These are phyloP conservation scores for Mirounga angustirostris DNA, from an alignment of 2,113 vertebrate species.

Conservation along the genomic window DNA sequence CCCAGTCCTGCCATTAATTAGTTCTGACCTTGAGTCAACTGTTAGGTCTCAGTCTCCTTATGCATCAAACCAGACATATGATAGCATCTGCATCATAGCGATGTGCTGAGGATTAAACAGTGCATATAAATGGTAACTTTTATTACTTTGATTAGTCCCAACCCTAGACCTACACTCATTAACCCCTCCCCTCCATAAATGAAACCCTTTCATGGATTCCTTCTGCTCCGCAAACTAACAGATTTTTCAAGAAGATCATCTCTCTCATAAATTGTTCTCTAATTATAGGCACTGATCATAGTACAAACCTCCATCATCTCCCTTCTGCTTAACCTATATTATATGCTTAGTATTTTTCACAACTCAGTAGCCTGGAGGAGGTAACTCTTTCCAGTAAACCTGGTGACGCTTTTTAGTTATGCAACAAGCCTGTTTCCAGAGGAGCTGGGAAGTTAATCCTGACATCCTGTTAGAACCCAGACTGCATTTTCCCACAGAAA, in stretches of 20 bases:
- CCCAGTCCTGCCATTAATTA: neutral
- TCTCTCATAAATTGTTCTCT: neutral
- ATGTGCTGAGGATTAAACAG: neutral
- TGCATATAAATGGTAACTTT: neutral
- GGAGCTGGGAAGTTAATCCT: conserved; percentile 11
- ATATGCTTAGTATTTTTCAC: neutral
- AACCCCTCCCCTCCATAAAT: neutral
- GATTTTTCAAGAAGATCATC: neutral
- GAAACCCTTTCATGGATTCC: neutral
- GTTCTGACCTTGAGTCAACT: neutral
- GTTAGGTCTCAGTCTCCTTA: neutral
- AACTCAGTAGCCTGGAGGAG: neutral
- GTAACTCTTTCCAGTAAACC: neutral
- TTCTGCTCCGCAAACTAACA: conserved; percentile 35
- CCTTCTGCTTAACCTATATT: neutral
- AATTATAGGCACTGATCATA: neutral
- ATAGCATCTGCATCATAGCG: neutral
- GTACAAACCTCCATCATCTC: neutral
- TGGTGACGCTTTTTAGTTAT: neutral
- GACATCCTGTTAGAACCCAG: neutral
- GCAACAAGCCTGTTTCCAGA: neutral
- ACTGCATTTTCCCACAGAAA: conserved; percentile 68
- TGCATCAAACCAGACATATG: neutral
- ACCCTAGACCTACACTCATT: neutral
- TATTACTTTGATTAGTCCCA: neutral